Percentiles rank a stretch among this genome's conserved stretches.
Evolutionary conservation across 1,140 invertebrate genomes (phyloP).

Genomic region (Acyrthosiphon pisum): DNA sequence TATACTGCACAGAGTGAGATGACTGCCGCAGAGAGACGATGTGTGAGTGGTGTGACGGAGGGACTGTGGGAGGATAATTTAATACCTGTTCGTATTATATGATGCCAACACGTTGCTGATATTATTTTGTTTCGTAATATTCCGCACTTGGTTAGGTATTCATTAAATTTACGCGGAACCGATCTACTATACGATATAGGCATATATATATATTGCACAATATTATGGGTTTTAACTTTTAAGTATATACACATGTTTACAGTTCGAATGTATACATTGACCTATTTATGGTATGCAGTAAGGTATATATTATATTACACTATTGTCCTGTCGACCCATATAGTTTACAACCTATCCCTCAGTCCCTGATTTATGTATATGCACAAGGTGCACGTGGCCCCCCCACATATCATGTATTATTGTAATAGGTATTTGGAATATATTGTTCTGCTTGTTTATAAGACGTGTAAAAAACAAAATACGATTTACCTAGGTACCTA

Average conservation of each 20-base stretch:
- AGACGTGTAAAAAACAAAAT: neutral
- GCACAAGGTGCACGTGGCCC: neutral
- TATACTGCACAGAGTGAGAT: neutral
- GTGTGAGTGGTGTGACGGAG: neutral
- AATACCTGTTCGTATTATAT: neutral
- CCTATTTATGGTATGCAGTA: neutral
- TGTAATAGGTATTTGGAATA: neutral
- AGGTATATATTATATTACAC: neutral
- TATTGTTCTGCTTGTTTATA: neutral
- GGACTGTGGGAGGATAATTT: neutral
- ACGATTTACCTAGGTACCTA: neutral
- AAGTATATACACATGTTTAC: neutral
- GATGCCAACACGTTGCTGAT: no score
- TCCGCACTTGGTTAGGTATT: neutral
- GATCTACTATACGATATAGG: neutral
- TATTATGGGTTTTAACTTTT: neutral
- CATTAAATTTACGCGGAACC: neutral
- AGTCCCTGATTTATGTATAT: neutral
- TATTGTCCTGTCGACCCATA: neutral
- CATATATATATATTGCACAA: no score
- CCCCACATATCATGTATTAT: neutral
- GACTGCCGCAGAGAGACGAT: neutral
- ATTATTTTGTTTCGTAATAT: neutral
- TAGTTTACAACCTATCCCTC: slow-evolving; percentile 6
- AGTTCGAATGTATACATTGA: neutral